Evolutionary conservation across 2,888 invertebrate species (phyloP).

Genomic region (Mimumesa dahlbomi): DNA sequence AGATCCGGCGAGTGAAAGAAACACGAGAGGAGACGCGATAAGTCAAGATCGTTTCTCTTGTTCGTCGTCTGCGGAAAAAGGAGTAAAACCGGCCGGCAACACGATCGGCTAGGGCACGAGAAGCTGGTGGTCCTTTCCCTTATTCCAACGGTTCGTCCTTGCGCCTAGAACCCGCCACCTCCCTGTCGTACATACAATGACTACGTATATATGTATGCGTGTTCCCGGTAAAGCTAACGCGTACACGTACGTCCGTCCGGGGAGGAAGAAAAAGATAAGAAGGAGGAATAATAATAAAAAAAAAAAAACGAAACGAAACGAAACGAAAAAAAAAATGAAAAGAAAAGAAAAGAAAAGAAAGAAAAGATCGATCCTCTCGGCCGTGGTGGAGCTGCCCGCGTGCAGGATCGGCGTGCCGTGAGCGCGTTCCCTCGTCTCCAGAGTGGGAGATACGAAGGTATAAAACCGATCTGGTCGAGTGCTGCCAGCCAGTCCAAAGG

Average conservation of each 20-base stretch:
- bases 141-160: slow-evolving; percentile 44
- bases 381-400: slow-evolving; percentile 55
- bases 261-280: slow-evolving; percentile 38
- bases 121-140: slow-evolving; percentile 26
- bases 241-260: slow-evolving; percentile 22
- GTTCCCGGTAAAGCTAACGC: slow-evolving; percentile 1
- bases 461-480: slow-evolving; percentile 76
- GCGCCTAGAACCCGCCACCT: slow-evolving; percentile 32
- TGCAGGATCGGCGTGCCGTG: slow-evolving; percentile 55
- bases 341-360: slow-evolving; percentile 22
- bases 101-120: slow-evolving; percentile 11
- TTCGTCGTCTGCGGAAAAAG: background rate
- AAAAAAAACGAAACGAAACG: slow-evolving; percentile 48
- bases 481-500: slow-evolving; percentile 77
- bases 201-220: too few species aligned
- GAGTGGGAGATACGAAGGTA: slow-evolving; percentile 78
- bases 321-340: slow-evolving; percentile 28
- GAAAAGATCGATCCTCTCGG: slow-evolving; percentile 59
- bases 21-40: slow-evolving; percentile 9
- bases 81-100: background rate
- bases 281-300: slow-evolving; percentile 23
- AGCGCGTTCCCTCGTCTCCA: slow-evolving; percentile 41
- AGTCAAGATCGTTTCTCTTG: background rate
- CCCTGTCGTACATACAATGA: too few species aligned
- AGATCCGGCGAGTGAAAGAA: background rate